phyloP scores from a whole-genome alignment of 2,888 invertebrate genomes.

The Antheraea yamamai region DNA sequence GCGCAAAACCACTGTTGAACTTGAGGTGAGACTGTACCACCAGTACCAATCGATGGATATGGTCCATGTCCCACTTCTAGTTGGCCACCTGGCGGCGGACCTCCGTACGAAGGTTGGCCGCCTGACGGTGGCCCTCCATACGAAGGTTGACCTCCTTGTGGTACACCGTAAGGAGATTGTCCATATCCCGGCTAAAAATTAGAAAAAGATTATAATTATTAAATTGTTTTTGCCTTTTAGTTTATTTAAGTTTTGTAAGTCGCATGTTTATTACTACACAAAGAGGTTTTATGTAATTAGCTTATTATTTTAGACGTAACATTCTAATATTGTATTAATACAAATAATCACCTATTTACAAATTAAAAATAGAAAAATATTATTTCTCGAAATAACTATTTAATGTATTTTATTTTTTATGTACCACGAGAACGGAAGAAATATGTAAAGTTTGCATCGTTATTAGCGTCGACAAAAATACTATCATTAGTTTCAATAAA shows the following conservation, averaged over 20 bases:
- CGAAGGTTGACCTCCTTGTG: conserved; percentile 25
- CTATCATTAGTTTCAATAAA: no score
- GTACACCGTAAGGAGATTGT: conserved; percentile 30
- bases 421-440: no score
- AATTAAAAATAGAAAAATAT: no score
- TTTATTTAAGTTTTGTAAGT: neutral
- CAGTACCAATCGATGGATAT: conserved; percentile 75
- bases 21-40: conserved; percentile 84
- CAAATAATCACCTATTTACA: no score
- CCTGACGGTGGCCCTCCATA: conserved; percentile 32
- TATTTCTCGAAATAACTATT: no score
- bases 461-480: no score
- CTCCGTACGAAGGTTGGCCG: conserved; percentile 25
- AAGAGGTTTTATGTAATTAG: neutral
- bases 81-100: conserved; percentile 40
- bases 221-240: neutral
- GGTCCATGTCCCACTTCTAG: conserved; percentile 77
- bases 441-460: no score
- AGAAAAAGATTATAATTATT: neutral
- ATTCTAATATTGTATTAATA: no score
- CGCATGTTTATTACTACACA: neutral
- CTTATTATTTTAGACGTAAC: no score
- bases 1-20: conserved; percentile 92
- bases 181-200: conserved; percentile 36
- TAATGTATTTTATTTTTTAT: no score